These are phyloP conservation scores for Temnothorax curvispinosus DNA, from an alignment of 1,140 invertebrate species.

Conservation along the genomic window DNA sequence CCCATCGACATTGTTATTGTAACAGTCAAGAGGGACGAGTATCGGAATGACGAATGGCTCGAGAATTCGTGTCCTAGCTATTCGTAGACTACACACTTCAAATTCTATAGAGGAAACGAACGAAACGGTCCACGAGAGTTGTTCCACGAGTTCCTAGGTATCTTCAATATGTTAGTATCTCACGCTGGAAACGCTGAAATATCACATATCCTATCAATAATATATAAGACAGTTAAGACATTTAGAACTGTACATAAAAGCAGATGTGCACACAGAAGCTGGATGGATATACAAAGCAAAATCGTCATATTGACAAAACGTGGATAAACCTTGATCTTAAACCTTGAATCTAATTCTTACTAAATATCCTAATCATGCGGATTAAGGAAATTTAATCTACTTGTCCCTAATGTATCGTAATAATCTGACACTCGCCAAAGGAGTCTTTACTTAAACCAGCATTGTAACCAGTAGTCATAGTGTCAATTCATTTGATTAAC, in stretches of 20 bases:
- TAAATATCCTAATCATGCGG: neutral
- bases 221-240: neutral
- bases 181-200: neutral
- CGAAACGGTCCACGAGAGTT: neutral
- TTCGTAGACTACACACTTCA: conserved; percentile 31
- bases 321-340: neutral
- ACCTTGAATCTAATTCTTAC: neutral
- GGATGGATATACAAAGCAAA: neutral
- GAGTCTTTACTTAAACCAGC: neutral
- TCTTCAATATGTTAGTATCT: neutral
- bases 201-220: neutral
- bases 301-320: neutral
- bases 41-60: conserved; percentile 26
- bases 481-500: neutral
- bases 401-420: neutral
- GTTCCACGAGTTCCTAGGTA: neutral
- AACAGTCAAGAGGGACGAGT: conserved; percentile 6
- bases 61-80: conserved; percentile 32
- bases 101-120: neutral
- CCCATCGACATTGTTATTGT: conserved; percentile 30
- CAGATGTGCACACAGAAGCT: neutral
- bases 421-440: neutral
- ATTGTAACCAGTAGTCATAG: neutral
- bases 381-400: neutral
- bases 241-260: neutral